Evolutionary conservation across 2,113 vertebrate genomes (phyloP).

Genomic region (Cinclus mexicanus): DNA sequence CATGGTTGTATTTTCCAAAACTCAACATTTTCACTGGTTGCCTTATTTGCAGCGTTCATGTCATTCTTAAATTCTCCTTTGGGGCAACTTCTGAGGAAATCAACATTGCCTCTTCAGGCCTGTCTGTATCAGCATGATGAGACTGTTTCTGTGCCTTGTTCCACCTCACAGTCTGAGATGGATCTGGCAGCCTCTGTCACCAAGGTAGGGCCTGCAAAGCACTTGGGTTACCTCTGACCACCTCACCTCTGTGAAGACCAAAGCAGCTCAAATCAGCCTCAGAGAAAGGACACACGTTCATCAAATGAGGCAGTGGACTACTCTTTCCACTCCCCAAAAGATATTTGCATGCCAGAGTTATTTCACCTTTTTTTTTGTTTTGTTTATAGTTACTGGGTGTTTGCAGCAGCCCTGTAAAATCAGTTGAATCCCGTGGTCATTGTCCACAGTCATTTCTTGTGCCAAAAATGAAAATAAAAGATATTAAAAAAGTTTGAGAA

Average conservation of each 20-base stretch:
- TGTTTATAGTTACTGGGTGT: neutral
- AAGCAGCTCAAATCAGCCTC: neutral
- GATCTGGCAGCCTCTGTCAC: neutral
- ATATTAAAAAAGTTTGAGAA: rapidly evolving
- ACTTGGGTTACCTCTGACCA: neutral
- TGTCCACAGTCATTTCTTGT: neutral
- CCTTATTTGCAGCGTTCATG: neutral
- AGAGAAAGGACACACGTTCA: neutral
- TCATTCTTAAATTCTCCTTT: neutral
- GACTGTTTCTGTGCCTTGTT: neutral
- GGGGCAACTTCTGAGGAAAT: neutral
- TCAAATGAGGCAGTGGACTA: neutral
- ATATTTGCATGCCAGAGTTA: neutral
- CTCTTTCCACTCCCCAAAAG: neutral
- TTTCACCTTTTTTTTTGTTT: neutral
- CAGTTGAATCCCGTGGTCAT: neutral
- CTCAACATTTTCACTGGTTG: neutral
- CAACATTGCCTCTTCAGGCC: neutral
- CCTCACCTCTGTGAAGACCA: neutral
- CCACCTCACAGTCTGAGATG: neutral
- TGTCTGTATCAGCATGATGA: neutral
- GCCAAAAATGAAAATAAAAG: neutral
- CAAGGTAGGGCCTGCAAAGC: neutral
- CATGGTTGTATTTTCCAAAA: neutral
- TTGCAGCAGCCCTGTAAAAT: neutral